These are phyloP conservation scores for Nibea albiflora DNA, from an alignment of 2,113 vertebrate species.

Conservation along the genomic window DNA sequence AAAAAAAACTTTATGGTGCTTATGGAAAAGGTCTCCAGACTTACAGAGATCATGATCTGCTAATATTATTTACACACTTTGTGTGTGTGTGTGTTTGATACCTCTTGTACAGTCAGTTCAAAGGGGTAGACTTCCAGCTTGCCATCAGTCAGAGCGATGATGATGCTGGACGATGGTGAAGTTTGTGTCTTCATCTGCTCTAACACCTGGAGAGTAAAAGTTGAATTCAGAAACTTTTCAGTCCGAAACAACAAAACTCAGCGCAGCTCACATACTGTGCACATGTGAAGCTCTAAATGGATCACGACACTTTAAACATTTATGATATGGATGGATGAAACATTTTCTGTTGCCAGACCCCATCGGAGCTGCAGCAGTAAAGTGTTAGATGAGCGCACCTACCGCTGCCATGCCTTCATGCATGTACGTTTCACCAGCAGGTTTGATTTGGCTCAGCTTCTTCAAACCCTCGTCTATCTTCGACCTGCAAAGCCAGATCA, in stretches of 20 bases:
- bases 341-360: not conserved
- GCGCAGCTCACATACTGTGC: not conserved
- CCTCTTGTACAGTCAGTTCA: conserved; percentile 88
- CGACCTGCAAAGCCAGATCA: conserved; percentile 71
- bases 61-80: not conserved
- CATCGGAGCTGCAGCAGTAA: not conserved
- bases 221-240: not conserved
- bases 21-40: not conserved
- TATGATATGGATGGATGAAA: not conserved
- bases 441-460: conserved; percentile 85
- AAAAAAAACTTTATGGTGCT: not conserved
- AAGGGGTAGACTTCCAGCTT: conserved; percentile 89
- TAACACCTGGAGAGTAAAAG: conserved; percentile 84
- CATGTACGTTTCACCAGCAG: conserved; percentile 94
- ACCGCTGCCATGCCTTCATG: conserved; percentile 92
- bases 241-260: not conserved
- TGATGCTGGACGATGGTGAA: conserved; percentile 88
- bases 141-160: conserved; percentile 96
- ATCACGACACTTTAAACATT: not conserved
- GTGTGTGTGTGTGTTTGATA: conserved; percentile 53
- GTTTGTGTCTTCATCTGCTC: conserved; percentile 88
- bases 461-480: conserved; percentile 88
- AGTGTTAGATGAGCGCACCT: not conserved
- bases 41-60: not conserved
- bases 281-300: not conserved